A percentile compares a stretch with the other conserved stretches of the same genome.
These are phyloP conservation scores for Pomatostomus ruficeps DNA, from an alignment of 2,113 vertebrate genomes.

Conservation along the genomic window DNA sequence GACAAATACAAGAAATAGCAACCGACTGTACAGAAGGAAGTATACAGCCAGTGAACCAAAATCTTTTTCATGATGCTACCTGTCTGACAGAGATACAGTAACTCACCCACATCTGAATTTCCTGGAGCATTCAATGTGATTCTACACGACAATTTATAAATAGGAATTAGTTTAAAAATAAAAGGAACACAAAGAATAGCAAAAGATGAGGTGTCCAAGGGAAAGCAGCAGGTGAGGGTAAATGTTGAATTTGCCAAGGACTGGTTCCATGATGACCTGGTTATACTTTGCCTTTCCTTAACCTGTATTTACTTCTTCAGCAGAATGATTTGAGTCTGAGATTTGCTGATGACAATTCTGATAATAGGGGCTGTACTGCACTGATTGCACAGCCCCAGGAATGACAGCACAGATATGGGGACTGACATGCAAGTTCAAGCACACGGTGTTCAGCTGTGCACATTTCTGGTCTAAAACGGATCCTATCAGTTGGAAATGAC, in stretches of 20 bases:
- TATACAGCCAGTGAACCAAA: background rate
- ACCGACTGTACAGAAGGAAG: background rate
- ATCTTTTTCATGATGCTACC: background rate
- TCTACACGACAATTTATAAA: background rate
- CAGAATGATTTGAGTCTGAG: background rate
- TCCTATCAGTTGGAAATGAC: background rate
- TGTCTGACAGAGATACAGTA: background rate
- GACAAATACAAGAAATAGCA: background rate
- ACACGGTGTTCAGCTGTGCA: background rate
- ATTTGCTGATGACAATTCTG: background rate
- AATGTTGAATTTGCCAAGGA: background rate
- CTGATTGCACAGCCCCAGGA: background rate
- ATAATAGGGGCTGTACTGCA: background rate
- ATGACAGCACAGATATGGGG: background rate
- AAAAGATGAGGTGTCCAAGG: background rate
- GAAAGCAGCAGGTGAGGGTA: background rate
- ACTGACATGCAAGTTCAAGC: background rate
- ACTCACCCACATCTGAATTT: background rate
- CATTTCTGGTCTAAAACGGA: background rate
- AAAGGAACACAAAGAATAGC: background rate
- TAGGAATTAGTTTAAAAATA: background rate
- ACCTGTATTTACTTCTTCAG: background rate
- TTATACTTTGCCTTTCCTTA: background rate
- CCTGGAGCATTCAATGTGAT: background rate
- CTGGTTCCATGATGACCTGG: background rate